Base-by-base conservation (phyloP, 2,888 invertebrate genomes). In the Acronicta aceris region DNA sequence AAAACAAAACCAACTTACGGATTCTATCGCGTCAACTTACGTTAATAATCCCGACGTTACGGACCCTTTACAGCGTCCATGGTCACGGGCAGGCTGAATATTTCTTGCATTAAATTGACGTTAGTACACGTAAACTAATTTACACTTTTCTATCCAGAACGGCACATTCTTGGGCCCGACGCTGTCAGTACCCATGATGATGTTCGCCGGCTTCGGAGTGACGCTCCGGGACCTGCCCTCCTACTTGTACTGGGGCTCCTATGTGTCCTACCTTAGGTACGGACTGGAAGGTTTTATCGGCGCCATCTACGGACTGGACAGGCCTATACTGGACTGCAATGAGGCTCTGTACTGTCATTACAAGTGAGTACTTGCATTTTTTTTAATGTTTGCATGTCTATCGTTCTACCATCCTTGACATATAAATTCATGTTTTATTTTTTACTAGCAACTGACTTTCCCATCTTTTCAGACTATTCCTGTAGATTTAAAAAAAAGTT, bases 181-280 rank as follows among this genome's bases (percentile, higher is more conserved):
- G 0, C 92, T 98, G 12, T 97, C 97, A 3, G 98, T 99, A 33
- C 99, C 99, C 0, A 97, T 99, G 95, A 98, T 99, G 97, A 97
- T 99, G 97, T 99, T 99, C 87, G 98, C 98, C 55, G 99, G 99
- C 0, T 99, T 99, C 89, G 99, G 99, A 16, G 98, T 99, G 8
- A 97, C 97, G 1, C 94, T 99, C 36, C 95, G 97, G 0, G 98
- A 99, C 85, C 95, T 99, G 60, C 99, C 99, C 0, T 81, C 88
- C 0, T 98, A 98, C 87, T 93, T 99, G 5, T 96, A 97, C 83
- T 99, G 99, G 99, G 97, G 99, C 0, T 98, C 98, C 41, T 98
- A 98, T 86, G 95, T 98, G 65, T 99, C 99, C 8, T 99, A 98
- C 87, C 94, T 99, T 54, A 95, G 98, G 53, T 99, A 98, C 85